Base-by-base conservation (phyloP, 92 coral and sea anemone species). In the Palythoa caribaeorum region DNA sequence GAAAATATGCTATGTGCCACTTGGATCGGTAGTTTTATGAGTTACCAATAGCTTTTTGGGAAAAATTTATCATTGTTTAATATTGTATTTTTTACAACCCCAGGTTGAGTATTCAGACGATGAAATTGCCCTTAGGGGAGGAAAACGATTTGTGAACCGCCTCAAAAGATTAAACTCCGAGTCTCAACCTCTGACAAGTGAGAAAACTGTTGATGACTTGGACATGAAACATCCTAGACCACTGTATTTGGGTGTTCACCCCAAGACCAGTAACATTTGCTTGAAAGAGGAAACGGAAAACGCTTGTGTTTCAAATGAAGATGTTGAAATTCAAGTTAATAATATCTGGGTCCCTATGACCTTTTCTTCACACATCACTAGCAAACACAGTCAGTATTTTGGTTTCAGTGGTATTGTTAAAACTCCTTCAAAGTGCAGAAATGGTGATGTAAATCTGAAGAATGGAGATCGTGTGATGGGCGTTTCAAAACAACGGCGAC, bases 71-170 rank as follows among this genome's bases (percentile, higher is more conserved):
- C 12, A 14, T 17, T 13, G 38, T 51, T 5, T 5, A 79, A 38
- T 16, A 37, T 79, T 79, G 19, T 38, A n/a, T 15, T 60, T 63
- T 60, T 8, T 6, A 39, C n/a, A 79, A 12, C 28, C 57, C 60
- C 72, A 87, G 73, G 84, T 66, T 35, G 62, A 48, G 48, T 53
- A 51, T 37, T 13, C 74, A 35, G 94, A 92, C 51, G 94, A 92
- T 54, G 98, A 94, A 78, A 68, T 90, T 40, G 95, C 91, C 40
- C 85, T 80, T 15, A 84, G 95, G 55, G 84, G 59, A 17, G 90
- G 91, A 28, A 85, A 60, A 37, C 90, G 95, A 16, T 94, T 88
- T 83, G 92, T 91, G n/a, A 94, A 91, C 85, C 92, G 91, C 19
- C 17, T 92, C 6, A 79, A 38, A n/a, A 87, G 90, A 80, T 55